phyloP scores from a whole-genome alignment of 2,888 invertebrate genomes.

The Thecocarcelia acutangulata region DNA sequence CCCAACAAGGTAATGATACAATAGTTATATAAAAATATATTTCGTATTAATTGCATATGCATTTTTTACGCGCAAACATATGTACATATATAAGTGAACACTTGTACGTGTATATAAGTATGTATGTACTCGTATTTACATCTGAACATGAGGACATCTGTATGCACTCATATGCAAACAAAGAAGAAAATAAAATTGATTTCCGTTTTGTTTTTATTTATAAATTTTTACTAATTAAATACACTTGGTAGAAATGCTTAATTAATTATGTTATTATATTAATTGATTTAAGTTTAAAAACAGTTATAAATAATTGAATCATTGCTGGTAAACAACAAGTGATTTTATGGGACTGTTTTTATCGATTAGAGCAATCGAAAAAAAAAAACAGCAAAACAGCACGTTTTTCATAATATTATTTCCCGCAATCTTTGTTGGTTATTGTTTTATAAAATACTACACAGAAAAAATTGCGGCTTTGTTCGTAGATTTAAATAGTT shows the following conservation, averaged over 20 bases:
- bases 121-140: background rate
- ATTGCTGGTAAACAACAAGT: conserved; percentile 35
- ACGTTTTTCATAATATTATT: conserved; percentile 39
- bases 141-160: background rate
- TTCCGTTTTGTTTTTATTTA: conserved; percentile 33
- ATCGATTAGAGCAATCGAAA: background rate
- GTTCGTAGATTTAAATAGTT: too few relatives aligned
- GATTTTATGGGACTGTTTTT: conserved; percentile 11
- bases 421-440: conserved; percentile 6
- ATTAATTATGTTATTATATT: background rate
- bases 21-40: too few relatives aligned
- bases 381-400: conserved; percentile 26
- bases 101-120: too few relatives aligned
- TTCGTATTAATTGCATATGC: too few relatives aligned
- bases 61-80: too few relatives aligned
- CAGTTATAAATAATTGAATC: background rate
- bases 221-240: conserved; percentile 9
- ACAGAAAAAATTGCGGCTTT: too few relatives aligned
- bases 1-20: too few relatives aligned
- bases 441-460: background rate
- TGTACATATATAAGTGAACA: too few relatives aligned
- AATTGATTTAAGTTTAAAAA: background rate
- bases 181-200: conserved; percentile 33
- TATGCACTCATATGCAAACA: conserved; percentile 18
- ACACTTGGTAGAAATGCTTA: conserved; percentile 30